Conservation (phyloP, 2,797 vertebrate genomes). For the Takifugu rubripes region DNA sequence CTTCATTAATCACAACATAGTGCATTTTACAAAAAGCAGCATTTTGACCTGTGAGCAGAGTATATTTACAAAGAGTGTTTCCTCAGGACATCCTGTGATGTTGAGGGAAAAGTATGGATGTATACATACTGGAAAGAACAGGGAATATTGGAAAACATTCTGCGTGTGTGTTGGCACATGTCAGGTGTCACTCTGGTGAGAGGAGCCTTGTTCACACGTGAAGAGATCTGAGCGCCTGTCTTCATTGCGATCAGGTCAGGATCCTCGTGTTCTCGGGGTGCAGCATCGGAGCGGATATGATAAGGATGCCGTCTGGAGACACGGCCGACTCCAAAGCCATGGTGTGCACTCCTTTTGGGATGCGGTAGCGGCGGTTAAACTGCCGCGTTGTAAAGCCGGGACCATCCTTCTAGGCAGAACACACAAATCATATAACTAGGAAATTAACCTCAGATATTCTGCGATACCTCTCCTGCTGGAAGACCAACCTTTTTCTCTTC, state of each 20-base stretch:
- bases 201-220: conserved; percentile 26
- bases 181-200: conserved; percentile 21
- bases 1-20: conserved; percentile 41
- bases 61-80: conserved; percentile 66
- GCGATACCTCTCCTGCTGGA: not conserved
- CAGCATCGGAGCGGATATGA: conserved; percentile 76
- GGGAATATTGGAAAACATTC: conserved; percentile 47
- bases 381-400: conserved; percentile 72
- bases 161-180: conserved; percentile 36
- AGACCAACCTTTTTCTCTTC: conserved; percentile 74
- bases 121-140: conserved; percentile 59
- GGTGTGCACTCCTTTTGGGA: conserved; percentile 75
- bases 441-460: not conserved
- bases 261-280: conserved; percentile 41
- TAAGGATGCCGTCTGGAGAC: conserved; percentile 75
- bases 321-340: conserved; percentile 75
- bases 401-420: conserved; percentile 57
- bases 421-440: no score
- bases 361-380: conserved; percentile 77
- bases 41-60: conserved; percentile 25
- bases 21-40: conserved; percentile 43
- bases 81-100: conserved; percentile 37
- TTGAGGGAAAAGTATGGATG: conserved; percentile 30
- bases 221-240: conserved; percentile 12
- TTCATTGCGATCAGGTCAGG: conserved; percentile 28